Percentiles rank a stretch among this genome's conserved stretches.
Conservation (phyloP, 2,113 vertebrate species). For the Pelusios castaneus region DNA sequence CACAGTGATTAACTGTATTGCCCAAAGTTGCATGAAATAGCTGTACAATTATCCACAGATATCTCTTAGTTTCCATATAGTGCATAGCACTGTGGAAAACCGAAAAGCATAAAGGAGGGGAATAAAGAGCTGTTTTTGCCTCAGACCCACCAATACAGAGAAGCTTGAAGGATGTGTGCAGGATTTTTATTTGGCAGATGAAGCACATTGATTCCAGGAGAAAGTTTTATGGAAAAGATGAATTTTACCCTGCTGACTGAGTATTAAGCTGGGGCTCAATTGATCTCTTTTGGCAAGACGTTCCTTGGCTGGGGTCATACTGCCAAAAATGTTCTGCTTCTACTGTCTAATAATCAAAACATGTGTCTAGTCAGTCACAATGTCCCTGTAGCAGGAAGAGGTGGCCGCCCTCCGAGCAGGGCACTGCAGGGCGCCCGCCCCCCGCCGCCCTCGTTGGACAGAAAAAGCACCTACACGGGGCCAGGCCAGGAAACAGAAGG, state of each 20-base stretch:
- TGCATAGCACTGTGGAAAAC: not conserved
- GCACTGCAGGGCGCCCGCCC: too few species aligned
- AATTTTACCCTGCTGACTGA: not conserved
- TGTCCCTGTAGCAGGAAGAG: too few species aligned
- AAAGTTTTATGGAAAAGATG: not conserved
- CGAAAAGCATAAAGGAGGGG: not conserved
- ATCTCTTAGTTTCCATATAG: not conserved
- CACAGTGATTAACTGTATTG: not conserved
- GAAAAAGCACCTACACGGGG: too few species aligned
- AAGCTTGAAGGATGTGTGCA: not conserved
- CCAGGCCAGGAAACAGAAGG: too few species aligned
- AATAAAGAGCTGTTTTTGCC: not conserved
- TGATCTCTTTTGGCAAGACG: not conserved
- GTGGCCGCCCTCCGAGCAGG: too few species aligned
- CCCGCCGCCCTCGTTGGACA: too few species aligned
- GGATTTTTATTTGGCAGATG: not conserved
- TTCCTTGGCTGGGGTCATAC: not conserved
- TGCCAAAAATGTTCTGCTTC: not conserved
- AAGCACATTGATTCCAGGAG: not conserved
- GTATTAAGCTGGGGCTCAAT: not conserved
- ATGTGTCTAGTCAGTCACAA: not conserved
- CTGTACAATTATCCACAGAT: not conserved
- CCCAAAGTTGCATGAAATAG: not conserved
- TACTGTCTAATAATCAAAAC: constrained; percentile 35
- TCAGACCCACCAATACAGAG: constrained; percentile 27